Conservation (phyloP, 2,888 invertebrate genomes). For the Chydorus sphaericus region DNA sequence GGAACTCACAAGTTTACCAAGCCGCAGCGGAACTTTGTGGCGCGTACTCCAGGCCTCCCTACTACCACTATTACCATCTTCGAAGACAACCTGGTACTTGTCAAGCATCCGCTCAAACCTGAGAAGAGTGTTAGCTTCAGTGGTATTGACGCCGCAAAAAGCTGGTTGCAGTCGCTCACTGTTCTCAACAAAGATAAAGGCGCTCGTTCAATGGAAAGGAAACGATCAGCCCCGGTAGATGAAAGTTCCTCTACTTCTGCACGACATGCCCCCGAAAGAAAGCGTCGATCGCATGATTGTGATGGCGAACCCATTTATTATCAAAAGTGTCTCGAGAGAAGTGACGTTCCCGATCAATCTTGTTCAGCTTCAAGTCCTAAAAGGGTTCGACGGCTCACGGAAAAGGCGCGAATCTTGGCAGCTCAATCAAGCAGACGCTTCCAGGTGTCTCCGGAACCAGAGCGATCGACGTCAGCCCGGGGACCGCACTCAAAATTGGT, state of each 20-base stretch:
- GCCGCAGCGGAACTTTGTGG: not conserved
- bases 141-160: not conserved
- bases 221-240: not conserved
- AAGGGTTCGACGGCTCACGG: not conserved
- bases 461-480: too few relatives aligned
- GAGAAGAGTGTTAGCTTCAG: not conserved
- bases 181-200: not conserved
- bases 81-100: not conserved
- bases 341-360: not conserved
- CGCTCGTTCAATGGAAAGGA: too few relatives aligned
- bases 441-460: too few relatives aligned
- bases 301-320: not conserved
- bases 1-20: too few relatives aligned
- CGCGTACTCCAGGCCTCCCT: not conserved
- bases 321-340: not conserved
- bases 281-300: not conserved
- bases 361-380: not conserved
- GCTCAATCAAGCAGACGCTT: not conserved
- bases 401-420: not conserved
- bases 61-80: not conserved
- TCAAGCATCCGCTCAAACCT: not conserved
- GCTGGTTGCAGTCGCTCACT: not conserved
- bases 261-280: not conserved
- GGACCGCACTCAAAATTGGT: too few relatives aligned
- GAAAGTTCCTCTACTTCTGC: not conserved